Percentiles rank a stretch among this genome's conserved stretches.
Evolutionary conservation across 2,113 vertebrate genomes (phyloP).

Genomic region (Empidonax alnorum): DNA sequence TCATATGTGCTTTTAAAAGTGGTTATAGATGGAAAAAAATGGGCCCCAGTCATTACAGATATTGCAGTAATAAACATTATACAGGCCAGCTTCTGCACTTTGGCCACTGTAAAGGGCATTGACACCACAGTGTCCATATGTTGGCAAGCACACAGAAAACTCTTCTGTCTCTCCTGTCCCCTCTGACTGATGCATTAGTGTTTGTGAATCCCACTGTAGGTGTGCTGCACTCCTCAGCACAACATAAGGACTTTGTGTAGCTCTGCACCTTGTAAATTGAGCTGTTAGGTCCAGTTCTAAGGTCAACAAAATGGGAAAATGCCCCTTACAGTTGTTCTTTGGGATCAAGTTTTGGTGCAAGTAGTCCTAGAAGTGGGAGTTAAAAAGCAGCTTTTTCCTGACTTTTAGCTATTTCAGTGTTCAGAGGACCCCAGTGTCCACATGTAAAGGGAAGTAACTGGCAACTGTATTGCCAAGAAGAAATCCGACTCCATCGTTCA

Average conservation of each 20-base stretch:
- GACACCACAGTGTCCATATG: neutral
- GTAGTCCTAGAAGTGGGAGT: neutral
- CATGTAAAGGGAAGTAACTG: neutral
- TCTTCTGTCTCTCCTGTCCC: neutral
- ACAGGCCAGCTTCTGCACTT: neutral
- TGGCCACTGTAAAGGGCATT: neutral
- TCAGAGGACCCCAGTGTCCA: neutral
- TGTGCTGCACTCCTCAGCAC: neutral
- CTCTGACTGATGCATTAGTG: neutral
- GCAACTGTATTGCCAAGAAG: neutral
- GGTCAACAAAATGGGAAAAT: neutral
- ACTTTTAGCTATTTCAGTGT: neutral
- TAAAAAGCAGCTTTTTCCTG: neutral
- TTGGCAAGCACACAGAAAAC: neutral
- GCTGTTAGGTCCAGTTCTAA: neutral
- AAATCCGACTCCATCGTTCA: neutral
- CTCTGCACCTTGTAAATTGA: neutral
- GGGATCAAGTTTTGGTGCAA: neutral
- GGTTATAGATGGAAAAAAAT: neutral
- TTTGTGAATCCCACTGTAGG: neutral
- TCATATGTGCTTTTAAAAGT: neutral
- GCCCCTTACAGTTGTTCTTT: neutral
- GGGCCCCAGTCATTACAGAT: neutral
- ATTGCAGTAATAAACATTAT: neutral
- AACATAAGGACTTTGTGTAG: neutral